A percentile compares a stretch with the other conserved stretches of the same genome.
Conservation (phyloP, 2,888 invertebrate species). For the Clusia tigrina region DNA sequence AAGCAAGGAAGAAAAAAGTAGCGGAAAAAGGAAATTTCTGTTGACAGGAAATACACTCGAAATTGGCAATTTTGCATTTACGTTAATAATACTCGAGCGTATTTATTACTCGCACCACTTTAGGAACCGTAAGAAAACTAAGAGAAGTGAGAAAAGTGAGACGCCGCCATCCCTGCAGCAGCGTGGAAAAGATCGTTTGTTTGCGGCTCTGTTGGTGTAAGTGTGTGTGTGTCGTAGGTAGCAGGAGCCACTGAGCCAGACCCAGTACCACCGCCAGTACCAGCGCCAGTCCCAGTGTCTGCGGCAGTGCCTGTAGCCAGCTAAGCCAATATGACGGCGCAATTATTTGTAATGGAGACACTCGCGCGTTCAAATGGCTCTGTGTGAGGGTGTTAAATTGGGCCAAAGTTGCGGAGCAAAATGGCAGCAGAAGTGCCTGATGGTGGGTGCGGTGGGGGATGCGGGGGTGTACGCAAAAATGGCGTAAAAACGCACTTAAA, state of each 20-base stretch:
- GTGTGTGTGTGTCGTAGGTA: constrained; percentile 40
- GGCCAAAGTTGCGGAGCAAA: constrained; percentile 45
- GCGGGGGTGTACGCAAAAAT: neutral
- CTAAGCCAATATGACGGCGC: constrained; percentile 61
- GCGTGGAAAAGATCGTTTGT: constrained; percentile 26
- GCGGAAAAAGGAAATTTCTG: constrained; percentile 53
- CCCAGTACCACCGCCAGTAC: neutral
- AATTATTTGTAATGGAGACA: constrained; percentile 63
- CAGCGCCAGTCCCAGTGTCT: no score
- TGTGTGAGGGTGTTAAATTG: neutral
- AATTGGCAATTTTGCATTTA: constrained; percentile 65
- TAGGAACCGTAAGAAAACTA: neutral
- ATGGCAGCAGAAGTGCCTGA: constrained; percentile 34
- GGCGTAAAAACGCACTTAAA: neutral
- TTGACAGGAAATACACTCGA: constrained; percentile 65
- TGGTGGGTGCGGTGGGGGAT: neutral
- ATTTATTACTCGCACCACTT: constrained; percentile 54
- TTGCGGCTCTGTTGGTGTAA: constrained; percentile 29
- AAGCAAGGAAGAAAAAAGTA: constrained; percentile 6
- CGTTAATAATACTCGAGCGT: constrained; percentile 64
- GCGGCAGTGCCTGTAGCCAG: no score
- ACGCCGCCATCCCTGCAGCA: no score
- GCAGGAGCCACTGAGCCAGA: constrained; percentile 34
- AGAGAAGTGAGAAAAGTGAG: neutral
- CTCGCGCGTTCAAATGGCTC: neutral